phyloP scores from a whole-genome alignment of 1,140 invertebrate species.

The Uloborus diversus region DNA sequence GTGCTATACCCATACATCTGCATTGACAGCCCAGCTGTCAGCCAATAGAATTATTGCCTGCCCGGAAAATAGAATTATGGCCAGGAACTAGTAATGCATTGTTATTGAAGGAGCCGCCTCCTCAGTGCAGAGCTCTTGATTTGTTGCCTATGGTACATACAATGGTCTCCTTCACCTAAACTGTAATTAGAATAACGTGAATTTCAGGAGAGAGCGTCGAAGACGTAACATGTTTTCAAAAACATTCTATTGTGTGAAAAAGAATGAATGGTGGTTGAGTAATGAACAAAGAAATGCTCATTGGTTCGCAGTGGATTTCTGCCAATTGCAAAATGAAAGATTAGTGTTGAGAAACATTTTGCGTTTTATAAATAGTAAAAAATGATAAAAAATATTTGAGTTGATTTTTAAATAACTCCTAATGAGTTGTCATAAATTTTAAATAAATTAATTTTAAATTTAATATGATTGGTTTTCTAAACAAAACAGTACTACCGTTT shows the following conservation, averaged over 20 bases:
- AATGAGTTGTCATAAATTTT: no score
- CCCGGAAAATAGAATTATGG: slow-evolving; percentile 21
- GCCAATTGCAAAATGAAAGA: slow-evolving; percentile 1
- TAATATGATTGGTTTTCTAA: no score
- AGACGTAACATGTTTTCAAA: no score
- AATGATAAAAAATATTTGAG: no score
- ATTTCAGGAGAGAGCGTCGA: background rate
- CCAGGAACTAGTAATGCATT: background rate
- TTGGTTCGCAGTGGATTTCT: background rate
- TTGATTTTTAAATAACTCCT: no score
- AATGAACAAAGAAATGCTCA: background rate
- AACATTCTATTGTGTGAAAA: no score
- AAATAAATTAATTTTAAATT: no score
- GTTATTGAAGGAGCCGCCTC: slow-evolving; percentile 29
- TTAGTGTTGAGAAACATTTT: no score
- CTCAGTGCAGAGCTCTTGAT: slow-evolving; percentile 14
- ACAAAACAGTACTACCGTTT: no score
- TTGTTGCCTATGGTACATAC: slow-evolving; percentile 19
- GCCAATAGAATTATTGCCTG: slow-evolving; percentile 47
- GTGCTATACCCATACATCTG: slow-evolving; percentile 35
- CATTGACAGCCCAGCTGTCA: slow-evolving; percentile 40
- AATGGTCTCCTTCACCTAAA: slow-evolving; percentile 17
- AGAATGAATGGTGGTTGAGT: no score
- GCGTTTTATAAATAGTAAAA: no score
- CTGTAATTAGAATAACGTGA: slow-evolving; percentile 18